These are phyloP conservation scores for Parapsyche elsis DNA, from an alignment of 1,140 invertebrate species.

Conservation along the genomic window DNA sequence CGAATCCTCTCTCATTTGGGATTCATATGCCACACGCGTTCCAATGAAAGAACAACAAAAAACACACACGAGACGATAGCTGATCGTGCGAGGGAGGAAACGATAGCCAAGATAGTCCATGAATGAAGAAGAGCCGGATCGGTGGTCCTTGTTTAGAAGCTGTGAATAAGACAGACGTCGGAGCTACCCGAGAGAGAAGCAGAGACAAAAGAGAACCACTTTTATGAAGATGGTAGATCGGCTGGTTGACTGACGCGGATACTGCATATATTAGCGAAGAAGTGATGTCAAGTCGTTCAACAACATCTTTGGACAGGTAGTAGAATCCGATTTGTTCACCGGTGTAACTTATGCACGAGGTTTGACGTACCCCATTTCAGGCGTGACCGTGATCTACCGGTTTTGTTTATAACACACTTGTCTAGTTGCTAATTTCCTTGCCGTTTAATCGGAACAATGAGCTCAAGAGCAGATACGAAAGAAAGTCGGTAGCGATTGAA, in stretches of 20 bases:
- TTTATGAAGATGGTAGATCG: conserved; percentile 15
- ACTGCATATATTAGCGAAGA: conserved; percentile 17
- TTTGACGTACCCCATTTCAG: conserved; percentile 5
- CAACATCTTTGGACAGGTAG: neutral
- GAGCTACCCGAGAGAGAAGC: neutral
- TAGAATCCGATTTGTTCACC: conserved; percentile 1
- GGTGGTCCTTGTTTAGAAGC: conserved; percentile 13
- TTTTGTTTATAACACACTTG: neutral
- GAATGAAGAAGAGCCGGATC: conserved; percentile 21
- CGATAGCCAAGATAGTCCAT: conserved; percentile 2
- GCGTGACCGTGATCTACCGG: neutral
- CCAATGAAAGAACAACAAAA: conserved; percentile 16
- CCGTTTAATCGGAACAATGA: too few relatives aligned
- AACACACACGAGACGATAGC: conserved; percentile 11
- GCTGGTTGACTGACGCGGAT: neutral
- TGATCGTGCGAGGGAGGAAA: neutral
- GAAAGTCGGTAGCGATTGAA: too few relatives aligned
- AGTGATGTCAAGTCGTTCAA: neutral
- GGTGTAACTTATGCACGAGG: neutral
- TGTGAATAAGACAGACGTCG: neutral
- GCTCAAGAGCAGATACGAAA: too few relatives aligned
- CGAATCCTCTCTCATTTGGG: conserved; percentile 20
- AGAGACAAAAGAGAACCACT: neutral
- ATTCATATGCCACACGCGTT: conserved; percentile 27
- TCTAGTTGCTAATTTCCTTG: too few relatives aligned